These are phyloP conservation scores for Drymonia ruficornis DNA, from an alignment of 2,888 invertebrate species.

Conservation along the genomic window DNA sequence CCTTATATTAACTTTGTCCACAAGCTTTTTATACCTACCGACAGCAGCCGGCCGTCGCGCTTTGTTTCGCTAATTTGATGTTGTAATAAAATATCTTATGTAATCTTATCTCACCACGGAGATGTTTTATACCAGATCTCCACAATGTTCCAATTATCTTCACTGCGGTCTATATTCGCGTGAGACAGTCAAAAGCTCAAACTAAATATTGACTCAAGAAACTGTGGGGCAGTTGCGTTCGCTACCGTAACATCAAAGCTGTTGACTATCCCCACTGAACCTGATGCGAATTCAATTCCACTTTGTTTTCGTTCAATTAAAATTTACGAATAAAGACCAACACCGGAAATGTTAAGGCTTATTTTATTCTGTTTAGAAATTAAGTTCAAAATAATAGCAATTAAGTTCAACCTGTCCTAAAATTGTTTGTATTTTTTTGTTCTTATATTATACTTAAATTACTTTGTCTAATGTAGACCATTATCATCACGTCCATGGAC, in stretches of 20 bases:
- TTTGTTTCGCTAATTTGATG: too few relatives aligned
- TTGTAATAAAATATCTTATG: too few relatives aligned
- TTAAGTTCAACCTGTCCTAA: background rate
- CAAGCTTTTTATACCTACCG: too few relatives aligned
- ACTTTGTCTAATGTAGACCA: too few relatives aligned
- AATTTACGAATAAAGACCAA: slow-evolving; percentile 29
- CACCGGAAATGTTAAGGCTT: slow-evolving; percentile 22
- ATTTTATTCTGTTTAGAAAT: background rate
- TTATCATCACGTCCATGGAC: too few relatives aligned
- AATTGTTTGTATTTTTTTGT: background rate
- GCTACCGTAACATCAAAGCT: slow-evolving; percentile 19
- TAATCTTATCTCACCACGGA: too few relatives aligned
- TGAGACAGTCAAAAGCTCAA: slow-evolving; percentile 3
- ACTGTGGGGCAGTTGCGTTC: slow-evolving; percentile 8
- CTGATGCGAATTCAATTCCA: slow-evolving; percentile 16
- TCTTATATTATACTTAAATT: too few relatives aligned
- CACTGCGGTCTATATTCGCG: background rate
- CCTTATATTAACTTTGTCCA: too few relatives aligned
- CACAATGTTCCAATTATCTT: background rate
- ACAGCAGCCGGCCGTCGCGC: too few relatives aligned
- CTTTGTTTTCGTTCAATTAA: slow-evolving; percentile 37
- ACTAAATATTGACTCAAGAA: slow-evolving; percentile 18
- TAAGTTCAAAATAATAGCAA: background rate
- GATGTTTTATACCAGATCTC: too few relatives aligned
- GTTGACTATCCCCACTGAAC: slow-evolving; percentile 16